These are phyloP conservation scores for Sarcophaga bullata DNA, from an alignment of 1,140 invertebrate genomes.

Conservation along the genomic window DNA sequence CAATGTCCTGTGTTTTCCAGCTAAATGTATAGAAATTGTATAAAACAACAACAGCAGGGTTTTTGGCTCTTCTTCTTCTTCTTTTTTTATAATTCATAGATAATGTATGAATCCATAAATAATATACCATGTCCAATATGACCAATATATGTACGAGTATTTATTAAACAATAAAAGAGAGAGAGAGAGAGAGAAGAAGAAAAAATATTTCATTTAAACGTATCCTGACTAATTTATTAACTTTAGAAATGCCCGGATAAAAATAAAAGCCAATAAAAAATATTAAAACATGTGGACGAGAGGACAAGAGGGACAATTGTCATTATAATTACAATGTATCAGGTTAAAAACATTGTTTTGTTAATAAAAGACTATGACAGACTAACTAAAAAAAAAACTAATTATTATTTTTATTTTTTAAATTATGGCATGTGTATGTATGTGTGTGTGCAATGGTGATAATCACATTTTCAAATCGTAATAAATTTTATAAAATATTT, in stretches of 20 bases:
- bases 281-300: neutral
- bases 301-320: neutral
- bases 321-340: constrained; percentile 19
- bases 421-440: neutral
- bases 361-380: neutral
- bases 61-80: neutral
- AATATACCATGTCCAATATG: neutral
- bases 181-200: too few relatives aligned
- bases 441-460: neutral
- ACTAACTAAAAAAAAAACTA: too few relatives aligned
- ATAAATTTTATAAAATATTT: neutral
- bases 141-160: too few relatives aligned
- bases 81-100: neutral
- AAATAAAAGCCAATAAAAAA: neutral
- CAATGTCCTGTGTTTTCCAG: too few relatives aligned
- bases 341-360: neutral
- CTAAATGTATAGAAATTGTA: too few relatives aligned
- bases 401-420: neutral
- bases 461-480: constrained; percentile 15
- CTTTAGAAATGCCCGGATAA: neutral
- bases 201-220: neutral
- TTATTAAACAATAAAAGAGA: too few relatives aligned
- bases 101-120: neutral
- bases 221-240: constrained; percentile 5
- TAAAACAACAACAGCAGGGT: too few relatives aligned